phyloP scores from a whole-genome alignment of 2,888 invertebrate genomes.

The Helobdella robusta region DNA sequence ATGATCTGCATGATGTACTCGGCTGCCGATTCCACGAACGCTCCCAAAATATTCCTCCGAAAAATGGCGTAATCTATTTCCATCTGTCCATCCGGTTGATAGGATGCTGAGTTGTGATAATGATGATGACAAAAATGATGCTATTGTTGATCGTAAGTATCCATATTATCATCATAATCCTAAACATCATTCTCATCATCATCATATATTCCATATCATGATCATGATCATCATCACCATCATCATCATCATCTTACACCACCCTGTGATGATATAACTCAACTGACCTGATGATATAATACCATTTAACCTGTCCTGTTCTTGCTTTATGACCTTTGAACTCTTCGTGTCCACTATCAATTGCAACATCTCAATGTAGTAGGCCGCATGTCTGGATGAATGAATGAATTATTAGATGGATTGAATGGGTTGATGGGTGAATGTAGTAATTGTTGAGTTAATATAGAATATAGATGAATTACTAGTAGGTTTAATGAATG shows the following conservation, averaged over 20 bases:
- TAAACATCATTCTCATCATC: too few relatives aligned
- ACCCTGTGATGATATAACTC: background rate
- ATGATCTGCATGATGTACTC: constrained; percentile 8
- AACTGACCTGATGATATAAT: constrained; percentile 25
- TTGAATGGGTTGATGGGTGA: too few relatives aligned
- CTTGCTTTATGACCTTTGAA: constrained; percentile 18
- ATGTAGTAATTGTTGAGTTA: too few relatives aligned
- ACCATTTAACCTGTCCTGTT: constrained; percentile 18
- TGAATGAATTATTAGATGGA: too few relatives aligned
- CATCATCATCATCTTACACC: too few relatives aligned
- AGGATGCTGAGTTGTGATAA: constrained; percentile 3
- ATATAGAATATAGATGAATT: too few relatives aligned
- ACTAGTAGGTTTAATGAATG: too few relatives aligned
- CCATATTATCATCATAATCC: background rate
- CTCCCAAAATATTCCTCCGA: constrained; percentile 21
- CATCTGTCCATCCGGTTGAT: constrained; percentile 18
- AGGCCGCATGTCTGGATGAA: constrained; percentile 8
- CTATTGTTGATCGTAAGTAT: background rate
- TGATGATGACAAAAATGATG: background rate
- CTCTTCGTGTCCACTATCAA: constrained; percentile 7
- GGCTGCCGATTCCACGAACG: constrained; percentile 21
- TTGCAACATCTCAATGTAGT: constrained; percentile 23
- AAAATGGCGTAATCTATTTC: constrained; percentile 22
- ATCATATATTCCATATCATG: background rate
- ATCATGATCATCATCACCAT: background rate